Conservation (phyloP, 1,140 invertebrate genomes). For the Nephila pilipes region DNA sequence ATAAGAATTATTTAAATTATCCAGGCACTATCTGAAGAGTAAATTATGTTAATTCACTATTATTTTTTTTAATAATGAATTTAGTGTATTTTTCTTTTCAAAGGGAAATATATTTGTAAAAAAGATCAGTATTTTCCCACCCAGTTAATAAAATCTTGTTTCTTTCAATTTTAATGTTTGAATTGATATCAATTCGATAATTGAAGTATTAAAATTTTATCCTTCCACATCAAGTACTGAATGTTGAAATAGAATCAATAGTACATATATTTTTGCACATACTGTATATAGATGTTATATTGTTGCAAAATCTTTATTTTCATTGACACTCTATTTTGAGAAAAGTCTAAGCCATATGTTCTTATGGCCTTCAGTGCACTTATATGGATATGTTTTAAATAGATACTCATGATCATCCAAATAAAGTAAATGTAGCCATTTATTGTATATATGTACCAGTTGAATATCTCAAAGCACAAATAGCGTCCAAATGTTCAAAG, state of each 20-base stretch:
- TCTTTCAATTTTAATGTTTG: no score
- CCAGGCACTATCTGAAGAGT: no score
- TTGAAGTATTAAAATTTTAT: background rate
- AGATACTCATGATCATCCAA: background rate
- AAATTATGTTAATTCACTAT: no score
- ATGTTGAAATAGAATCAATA: slow-evolving; percentile 17
- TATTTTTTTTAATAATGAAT: no score
- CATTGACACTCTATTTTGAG: slow-evolving; percentile 13
- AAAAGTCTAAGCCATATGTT: background rate
- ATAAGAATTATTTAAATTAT: no score
- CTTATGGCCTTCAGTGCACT: background rate
- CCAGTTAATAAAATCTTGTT: no score
- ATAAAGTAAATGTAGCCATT: no score
- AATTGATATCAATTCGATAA: background rate
- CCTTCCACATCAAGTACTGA: background rate
- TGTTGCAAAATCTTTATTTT: slow-evolving; percentile 1
- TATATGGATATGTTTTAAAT: background rate
- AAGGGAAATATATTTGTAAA: no score
- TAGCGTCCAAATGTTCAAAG: no score
- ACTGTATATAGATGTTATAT: slow-evolving; percentile 1
- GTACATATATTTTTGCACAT: slow-evolving; percentile 14
- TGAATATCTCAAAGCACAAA: no score
- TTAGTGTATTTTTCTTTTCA: no score
- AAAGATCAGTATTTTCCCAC: no score
- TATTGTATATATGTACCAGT: background rate